Percentiles rank a stretch among this genome's conserved stretches.
Evolutionary conservation across 2,797 vertebrate genomes (phyloP).

Genomic region (Morelia viridis): DNA sequence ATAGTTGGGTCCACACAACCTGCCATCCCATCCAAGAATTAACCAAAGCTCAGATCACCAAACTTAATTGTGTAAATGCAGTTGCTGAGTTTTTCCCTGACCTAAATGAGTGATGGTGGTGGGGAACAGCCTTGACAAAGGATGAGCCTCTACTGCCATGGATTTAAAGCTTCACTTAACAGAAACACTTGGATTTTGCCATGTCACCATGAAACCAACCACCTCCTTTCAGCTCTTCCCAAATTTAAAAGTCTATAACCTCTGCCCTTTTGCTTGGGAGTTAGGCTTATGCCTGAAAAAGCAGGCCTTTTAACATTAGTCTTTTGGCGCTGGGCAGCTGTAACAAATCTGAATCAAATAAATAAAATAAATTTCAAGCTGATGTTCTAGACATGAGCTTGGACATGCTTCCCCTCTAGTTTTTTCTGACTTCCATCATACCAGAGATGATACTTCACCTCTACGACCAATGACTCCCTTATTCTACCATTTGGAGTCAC

Average conservation of each 20-base stretch:
- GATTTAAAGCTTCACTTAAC: background rate
- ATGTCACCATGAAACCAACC: background rate
- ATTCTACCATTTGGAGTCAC: background rate
- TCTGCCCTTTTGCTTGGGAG: background rate
- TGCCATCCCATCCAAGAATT: background rate
- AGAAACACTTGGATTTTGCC: background rate
- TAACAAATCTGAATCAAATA: background rate
- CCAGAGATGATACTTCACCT: background rate
- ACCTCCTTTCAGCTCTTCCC: background rate
- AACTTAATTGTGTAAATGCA: background rate
- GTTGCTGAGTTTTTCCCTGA: background rate
- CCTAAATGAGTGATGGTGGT: background rate
- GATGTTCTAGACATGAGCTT: background rate
- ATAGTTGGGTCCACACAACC: background rate
- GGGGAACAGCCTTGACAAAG: background rate
- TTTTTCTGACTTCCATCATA: rapidly evolving
- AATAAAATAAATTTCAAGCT: background rate
- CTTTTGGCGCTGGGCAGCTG: background rate
- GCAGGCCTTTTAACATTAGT: background rate
- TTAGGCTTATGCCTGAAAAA: background rate
- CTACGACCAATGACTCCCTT: background rate
- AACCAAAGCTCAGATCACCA: background rate
- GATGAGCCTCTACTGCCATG: background rate
- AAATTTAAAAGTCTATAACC: background rate
- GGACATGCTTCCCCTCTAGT: background rate